Evolutionary conservation across 2,797 vertebrate genomes (phyloP).

Genomic region (Vultur gryphus): DNA sequence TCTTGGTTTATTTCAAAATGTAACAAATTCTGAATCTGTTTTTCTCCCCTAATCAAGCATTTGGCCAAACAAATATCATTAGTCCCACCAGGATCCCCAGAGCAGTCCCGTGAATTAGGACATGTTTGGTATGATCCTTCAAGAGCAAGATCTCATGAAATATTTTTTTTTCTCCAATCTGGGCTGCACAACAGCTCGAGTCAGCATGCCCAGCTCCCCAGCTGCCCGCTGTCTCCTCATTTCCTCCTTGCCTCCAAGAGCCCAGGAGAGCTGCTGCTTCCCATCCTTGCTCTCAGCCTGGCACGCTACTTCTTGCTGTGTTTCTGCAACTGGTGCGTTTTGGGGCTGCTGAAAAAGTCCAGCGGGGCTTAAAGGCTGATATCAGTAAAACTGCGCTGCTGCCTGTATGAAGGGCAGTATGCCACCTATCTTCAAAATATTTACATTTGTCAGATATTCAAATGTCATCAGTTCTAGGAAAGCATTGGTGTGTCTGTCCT

Average conservation of each 20-base stretch:
- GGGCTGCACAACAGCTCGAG: background rate
- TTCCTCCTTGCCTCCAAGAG: background rate
- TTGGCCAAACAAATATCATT: background rate
- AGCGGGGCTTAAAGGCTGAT: background rate
- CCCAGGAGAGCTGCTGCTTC: background rate
- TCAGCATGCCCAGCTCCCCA: background rate
- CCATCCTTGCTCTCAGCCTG: background rate
- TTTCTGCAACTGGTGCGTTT: background rate
- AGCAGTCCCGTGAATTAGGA: background rate
- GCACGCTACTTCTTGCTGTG: background rate
- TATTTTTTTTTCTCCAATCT: background rate
- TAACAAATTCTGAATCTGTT: background rate
- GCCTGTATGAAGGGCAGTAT: background rate
- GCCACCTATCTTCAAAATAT: background rate
- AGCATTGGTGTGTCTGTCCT: background rate
- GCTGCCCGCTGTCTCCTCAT: accelerated
- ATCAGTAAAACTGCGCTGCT: background rate
- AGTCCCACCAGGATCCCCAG: background rate
- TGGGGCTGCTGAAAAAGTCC: background rate
- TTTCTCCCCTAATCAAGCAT: background rate
- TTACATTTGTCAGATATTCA: background rate
- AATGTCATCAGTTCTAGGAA: background rate
- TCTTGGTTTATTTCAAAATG: background rate
- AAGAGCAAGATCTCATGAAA: background rate
- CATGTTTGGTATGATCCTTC: background rate